Percentiles rank a stretch among this genome's conserved stretches.
Evolutionary conservation across 2,888 invertebrate genomes (phyloP).

Genomic region (Synanthedon tipuliformis): DNA sequence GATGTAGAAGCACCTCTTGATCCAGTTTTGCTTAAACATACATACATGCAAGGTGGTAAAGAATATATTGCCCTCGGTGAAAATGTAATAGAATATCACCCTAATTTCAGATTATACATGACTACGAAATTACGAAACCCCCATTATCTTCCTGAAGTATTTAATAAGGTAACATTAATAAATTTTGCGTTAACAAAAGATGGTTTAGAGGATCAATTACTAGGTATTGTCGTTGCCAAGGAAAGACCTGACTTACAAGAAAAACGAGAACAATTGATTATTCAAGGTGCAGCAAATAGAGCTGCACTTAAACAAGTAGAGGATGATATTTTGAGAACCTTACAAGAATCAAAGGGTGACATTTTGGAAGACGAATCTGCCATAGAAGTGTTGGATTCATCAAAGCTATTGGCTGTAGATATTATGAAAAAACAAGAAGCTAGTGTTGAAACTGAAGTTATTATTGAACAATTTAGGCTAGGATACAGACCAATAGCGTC

Average conservation of each 20-base stretch:
- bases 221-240: slow-evolving; percentile 87
- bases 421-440: slow-evolving; percentile 85
- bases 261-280: slow-evolving; percentile 81
- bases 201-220: slow-evolving; percentile 84
- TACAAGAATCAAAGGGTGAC: slow-evolving; percentile 86
- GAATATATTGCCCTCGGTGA: slow-evolving; percentile 84
- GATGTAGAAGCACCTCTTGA: slow-evolving; percentile 83
- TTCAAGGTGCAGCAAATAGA: slow-evolving; percentile 84
- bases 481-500: slow-evolving; percentile 83
- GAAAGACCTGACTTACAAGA: slow-evolving; percentile 87
- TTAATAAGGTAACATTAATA: slow-evolving; percentile 84
- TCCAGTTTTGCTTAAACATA: slow-evolving; percentile 79
- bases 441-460: slow-evolving; percentile 80
- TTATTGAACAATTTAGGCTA: slow-evolving; percentile 80
- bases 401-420: slow-evolving; percentile 83
- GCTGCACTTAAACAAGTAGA: slow-evolving; percentile 86
- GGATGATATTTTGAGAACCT: slow-evolving; percentile 86
- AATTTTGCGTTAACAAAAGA: slow-evolving; percentile 87
- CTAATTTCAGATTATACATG: slow-evolving; percentile 81
- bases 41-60: slow-evolving; percentile 79
- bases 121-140: slow-evolving; percentile 87
- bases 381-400: slow-evolving; percentile 87
- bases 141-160: slow-evolving; percentile 86
- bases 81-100: slow-evolving; percentile 80
- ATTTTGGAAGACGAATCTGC: slow-evolving; percentile 93